Evolutionary conservation across 2,113 vertebrate species (phyloP).

Genomic region (Prietella phreatophila): DNA sequence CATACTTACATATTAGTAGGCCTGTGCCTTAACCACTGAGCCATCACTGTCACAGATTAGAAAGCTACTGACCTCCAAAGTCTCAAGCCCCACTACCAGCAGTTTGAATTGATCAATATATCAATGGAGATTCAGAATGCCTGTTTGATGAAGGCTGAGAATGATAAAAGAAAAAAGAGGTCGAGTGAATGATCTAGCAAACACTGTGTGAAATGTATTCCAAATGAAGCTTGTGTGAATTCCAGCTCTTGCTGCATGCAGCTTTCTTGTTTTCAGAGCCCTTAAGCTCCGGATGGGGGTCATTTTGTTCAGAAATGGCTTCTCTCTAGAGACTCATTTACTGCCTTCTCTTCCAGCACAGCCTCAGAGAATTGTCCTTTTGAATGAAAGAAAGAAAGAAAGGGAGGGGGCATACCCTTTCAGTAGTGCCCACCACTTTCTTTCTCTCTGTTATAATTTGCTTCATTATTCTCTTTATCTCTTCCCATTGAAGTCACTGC

Average conservation of each 20-base stretch:
- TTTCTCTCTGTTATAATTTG: slow-evolving; percentile 11
- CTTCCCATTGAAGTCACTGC: not conserved
- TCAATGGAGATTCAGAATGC: not conserved
- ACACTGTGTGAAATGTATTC: not conserved
- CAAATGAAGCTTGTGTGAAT: slow-evolving; percentile 14
- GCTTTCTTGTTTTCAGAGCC: slow-evolving; percentile 17
- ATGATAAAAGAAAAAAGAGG: not conserved
- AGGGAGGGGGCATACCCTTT: slow-evolving; percentile 38
- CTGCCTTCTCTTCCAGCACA: slow-evolving; percentile 32
- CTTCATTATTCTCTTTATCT: slow-evolving; percentile 12
- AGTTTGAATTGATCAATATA: not conserved
- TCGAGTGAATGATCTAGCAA: not conserved
- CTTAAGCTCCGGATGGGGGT: slow-evolving; percentile 42
- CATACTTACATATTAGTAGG: not conserved
- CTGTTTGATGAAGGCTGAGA: not conserved
- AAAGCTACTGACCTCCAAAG: not conserved
- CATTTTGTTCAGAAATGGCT: slow-evolving; percentile 51
- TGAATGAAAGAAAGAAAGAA: slow-evolving; percentile 43
- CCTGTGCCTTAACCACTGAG: not conserved
- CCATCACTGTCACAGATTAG: not conserved
- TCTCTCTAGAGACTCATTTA: slow-evolving; percentile 54
- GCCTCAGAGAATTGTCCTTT: slow-evolving; percentile 53
- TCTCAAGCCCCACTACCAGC: not conserved
- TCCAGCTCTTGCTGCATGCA: not conserved
- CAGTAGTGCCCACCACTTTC: slow-evolving; percentile 19